Evolutionary conservation across 2,113 vertebrate species (phyloP), one percentile per base, ranked within the genome.

Genomic region (cat (Felis catus)): DNA sequence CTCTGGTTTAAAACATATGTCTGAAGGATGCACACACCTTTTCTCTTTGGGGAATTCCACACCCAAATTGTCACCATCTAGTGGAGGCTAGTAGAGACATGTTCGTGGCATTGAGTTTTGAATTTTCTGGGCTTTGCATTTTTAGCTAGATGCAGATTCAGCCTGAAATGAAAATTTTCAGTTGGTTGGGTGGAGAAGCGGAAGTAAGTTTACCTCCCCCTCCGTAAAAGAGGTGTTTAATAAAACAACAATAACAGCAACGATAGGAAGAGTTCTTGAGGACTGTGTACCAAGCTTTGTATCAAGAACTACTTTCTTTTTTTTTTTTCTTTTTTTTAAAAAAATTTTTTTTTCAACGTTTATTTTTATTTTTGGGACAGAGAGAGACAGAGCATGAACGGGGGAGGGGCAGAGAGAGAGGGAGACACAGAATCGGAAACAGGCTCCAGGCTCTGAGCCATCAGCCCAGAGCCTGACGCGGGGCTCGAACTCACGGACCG

Each of bases 1-100:
- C 23, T 76, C 70, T 85, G 25, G 31, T 63, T 87, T 79, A 41
- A 78, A 71, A 91, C 45, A 5, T 31, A 25, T 51, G 27, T 33
- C 45, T 89, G 76, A 76, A 39, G 33, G 68, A 65, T n/a, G 39
- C 33, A 36, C 45, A 31, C 55, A 66, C 88, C 31, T 82, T 95
- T 82, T 95, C 58, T 91, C 84, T 71, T 92, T 94, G 84, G 87
- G 91, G 91, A 97, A 94, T 97, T 97, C 91, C 68, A 96, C 93
- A 91, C 95, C 97, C 85, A 93, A 70, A 84, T 95, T 96, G 83
- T 94, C 93, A 96, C 88, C 83, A 73, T 91, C 74, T 89, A 93
- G 80, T 93, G 91, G 93, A 97, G 95, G 71, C 92, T 94, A 97
- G 92, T 94, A 87, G 71, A 97, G 81, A 92, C 92, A 89, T 95